Evolutionary conservation across 2,113 vertebrate genomes (phyloP).

Genomic region (Petromus typicus): DNA sequence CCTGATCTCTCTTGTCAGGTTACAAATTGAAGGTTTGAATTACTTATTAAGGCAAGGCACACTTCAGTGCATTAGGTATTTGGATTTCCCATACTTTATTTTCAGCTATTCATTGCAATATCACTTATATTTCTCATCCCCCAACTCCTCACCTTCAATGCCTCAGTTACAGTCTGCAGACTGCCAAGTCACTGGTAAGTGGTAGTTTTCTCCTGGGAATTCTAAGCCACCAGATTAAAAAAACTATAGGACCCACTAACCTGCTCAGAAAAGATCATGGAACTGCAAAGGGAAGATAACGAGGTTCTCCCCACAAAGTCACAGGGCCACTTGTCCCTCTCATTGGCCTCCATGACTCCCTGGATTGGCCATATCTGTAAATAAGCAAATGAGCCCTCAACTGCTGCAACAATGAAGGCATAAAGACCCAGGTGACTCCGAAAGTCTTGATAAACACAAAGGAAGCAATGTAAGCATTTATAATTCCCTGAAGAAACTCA

Average conservation of each 20-base stretch:
- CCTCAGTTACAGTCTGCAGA: background rate
- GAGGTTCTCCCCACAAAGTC: background rate
- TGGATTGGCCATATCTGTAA: background rate
- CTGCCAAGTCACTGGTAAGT: background rate
- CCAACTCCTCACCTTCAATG: background rate
- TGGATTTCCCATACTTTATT: background rate
- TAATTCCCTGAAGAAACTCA: conserved; percentile 4
- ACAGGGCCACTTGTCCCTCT: background rate
- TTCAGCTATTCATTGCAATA: background rate
- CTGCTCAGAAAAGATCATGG: background rate
- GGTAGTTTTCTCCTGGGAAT: background rate
- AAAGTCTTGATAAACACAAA: background rate
- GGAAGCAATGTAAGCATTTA: background rate
- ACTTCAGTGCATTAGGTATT: background rate
- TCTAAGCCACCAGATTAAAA: background rate
- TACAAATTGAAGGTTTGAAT: conserved; percentile 1
- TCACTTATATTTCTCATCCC: background rate
- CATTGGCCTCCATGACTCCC: background rate
- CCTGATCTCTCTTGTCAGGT: background rate
- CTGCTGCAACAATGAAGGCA: background rate
- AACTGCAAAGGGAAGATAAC: background rate
- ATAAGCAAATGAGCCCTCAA: background rate
- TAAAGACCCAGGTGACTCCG: background rate
- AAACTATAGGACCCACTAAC: background rate
- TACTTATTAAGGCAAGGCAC: background rate